phyloP scores from a whole-genome alignment of 2,888 invertebrate species.

The Dioctria linearis region DNA sequence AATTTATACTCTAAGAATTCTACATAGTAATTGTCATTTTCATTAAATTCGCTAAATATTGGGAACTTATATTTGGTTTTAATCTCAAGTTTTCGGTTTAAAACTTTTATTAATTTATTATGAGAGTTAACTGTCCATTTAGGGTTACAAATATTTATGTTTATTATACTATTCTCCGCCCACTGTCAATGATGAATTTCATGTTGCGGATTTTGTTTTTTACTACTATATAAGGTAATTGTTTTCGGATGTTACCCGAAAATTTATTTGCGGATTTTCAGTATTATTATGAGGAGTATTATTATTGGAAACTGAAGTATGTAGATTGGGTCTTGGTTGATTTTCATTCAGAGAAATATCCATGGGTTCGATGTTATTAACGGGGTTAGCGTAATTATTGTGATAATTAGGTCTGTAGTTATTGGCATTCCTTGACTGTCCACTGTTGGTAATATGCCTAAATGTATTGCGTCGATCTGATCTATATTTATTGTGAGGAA shows the following conservation, averaged over 20 bases:
- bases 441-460: too few relatives aligned
- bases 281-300: too few relatives aligned
- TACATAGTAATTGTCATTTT: neutral
- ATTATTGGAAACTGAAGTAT: too few relatives aligned
- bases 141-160: conserved; percentile 5
- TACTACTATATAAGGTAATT: conserved; percentile 34
- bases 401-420: too few relatives aligned
- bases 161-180: conserved; percentile 8
- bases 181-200: conserved; percentile 44
- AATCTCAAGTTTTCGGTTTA: neutral
- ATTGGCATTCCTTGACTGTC: too few relatives aligned
- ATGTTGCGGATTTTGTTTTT: conserved; percentile 41
- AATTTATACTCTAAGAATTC: conserved; percentile 13
- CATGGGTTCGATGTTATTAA: conserved; percentile 40
- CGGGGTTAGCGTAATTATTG: too few relatives aligned
- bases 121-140: conserved; percentile 13
- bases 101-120: neutral
- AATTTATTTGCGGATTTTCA: too few relatives aligned
- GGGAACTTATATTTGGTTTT: neutral
- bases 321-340: too few relatives aligned
- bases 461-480: too few relatives aligned
- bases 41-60: neutral
- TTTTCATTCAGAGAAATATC: conserved; percentile 46
- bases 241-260: too few relatives aligned
- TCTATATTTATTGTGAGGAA: too few relatives aligned